Evolutionary conservation across 1,140 invertebrate species (phyloP).

Genomic region (Tetranychus cinnabarinus): DNA sequence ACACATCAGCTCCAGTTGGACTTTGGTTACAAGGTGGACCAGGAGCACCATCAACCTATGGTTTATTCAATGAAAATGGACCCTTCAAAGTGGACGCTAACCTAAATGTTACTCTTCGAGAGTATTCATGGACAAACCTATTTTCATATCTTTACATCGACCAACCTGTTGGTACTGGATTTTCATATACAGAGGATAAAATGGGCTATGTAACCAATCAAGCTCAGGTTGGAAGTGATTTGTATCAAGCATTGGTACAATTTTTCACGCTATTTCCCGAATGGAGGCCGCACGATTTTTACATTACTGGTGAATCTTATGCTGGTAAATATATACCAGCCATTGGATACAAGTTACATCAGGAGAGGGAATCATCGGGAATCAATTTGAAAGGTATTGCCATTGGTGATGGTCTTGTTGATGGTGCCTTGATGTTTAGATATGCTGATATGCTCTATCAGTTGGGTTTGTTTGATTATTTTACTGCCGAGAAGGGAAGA

Average conservation of each 20-base stretch:
- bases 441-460: conserved; percentile 61
- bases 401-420: conserved; percentile 61
- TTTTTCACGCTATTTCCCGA: conserved; percentile 14
- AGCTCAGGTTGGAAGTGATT: conserved; percentile 9
- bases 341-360: conserved; percentile 44
- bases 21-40: conserved; percentile 68
- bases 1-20: conserved; percentile 32
- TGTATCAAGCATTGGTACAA: conserved; percentile 13
- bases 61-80: conserved; percentile 56
- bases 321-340: conserved; percentile 44
- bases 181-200: conserved; percentile 11
- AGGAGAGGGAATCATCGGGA: conserved; percentile 19
- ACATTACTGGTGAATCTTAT: conserved; percentile 17
- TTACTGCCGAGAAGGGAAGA: not conserved
- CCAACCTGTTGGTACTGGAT: conserved; percentile 50
- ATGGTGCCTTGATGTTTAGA: conserved; percentile 47
- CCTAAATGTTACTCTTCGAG: conserved; percentile 30
- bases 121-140: conserved; percentile 44
- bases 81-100: conserved; percentile 33
- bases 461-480: conserved; percentile 41
- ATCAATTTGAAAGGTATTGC: conserved; percentile 31
- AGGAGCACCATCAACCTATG: conserved; percentile 49
- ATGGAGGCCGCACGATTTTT: conserved; percentile 13
- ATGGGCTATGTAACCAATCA: conserved; percentile 11
- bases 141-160: conserved; percentile 61